Evolutionary conservation across 1,140 invertebrate species (phyloP).

Genomic region (Protaetia brevitarsis): DNA sequence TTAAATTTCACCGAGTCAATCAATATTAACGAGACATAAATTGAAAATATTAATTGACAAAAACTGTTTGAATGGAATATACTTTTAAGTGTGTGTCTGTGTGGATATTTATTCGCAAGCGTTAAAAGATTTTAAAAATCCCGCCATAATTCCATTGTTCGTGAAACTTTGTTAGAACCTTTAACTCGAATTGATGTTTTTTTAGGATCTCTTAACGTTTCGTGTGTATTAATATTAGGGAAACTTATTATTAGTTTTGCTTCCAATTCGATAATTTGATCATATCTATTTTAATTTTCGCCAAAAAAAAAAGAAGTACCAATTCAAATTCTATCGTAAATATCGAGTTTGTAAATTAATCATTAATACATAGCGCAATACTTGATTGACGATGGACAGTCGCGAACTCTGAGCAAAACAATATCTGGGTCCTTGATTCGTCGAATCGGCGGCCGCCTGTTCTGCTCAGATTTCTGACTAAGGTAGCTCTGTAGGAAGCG

Average conservation of each 20-base stretch:
- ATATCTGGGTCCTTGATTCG: constrained; percentile 26
- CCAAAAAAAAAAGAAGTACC: no score
- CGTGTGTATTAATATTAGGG: background rate
- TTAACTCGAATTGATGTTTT: no score
- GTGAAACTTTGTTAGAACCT: no score
- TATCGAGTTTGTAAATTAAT: background rate
- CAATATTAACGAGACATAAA: background rate
- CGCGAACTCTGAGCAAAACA: constrained; percentile 26
- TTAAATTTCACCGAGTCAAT: background rate
- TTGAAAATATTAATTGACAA: constrained; percentile 9
- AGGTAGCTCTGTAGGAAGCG: constrained; percentile 54
- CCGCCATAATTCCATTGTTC: no score
- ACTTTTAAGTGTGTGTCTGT: background rate
- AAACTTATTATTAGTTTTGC: background rate
- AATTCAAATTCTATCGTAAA: background rate
- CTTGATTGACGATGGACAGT: constrained; percentile 12
- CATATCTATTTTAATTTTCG: no score
- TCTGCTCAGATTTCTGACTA: constrained; percentile 42
- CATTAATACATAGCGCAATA: background rate
- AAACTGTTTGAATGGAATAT: background rate
- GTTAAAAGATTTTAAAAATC: background rate
- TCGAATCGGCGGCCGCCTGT: constrained; percentile 23
- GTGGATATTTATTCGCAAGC: background rate
- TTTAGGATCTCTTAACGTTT: background rate
- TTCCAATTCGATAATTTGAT: background rate